phyloP scores from a whole-genome alignment of 2,797 vertebrate genomes.

The Microcaecilia unicolor region DNA sequence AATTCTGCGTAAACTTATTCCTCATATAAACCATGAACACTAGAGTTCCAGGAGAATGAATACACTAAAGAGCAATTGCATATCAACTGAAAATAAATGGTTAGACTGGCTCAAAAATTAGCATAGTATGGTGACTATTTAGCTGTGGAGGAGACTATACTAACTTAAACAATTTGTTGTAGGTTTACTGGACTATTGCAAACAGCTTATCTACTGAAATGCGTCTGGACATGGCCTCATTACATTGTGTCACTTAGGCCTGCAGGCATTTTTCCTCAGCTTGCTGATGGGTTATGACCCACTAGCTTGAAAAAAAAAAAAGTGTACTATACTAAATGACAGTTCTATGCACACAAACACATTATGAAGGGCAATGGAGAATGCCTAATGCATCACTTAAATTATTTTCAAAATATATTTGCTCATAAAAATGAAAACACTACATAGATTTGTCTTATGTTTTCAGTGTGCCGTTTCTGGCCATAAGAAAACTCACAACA shows the following conservation, averaged over 20 bases:
- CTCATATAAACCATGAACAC: too few relatives aligned
- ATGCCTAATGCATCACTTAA: not conserved
- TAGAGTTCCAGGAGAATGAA: too few relatives aligned
- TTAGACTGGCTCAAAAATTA: too few relatives aligned
- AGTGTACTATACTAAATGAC: not conserved
- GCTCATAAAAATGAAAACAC: not conserved
- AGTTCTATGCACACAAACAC: not conserved
- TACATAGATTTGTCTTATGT: not conserved
- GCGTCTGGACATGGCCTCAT: not conserved
- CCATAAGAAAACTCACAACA: too few relatives aligned
- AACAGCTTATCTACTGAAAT: constrained; percentile 1
- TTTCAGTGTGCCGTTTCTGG: too few relatives aligned
- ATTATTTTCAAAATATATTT: not conserved
- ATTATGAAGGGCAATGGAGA: not conserved
- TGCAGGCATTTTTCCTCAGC: constrained; percentile 10
- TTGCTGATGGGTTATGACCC: not conserved
- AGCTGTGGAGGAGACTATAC: not conserved
- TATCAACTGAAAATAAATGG: too few relatives aligned
- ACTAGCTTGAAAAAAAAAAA: constrained; percentile 1
- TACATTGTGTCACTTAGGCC: constrained; percentile 4
- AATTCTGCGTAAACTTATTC: too few relatives aligned
- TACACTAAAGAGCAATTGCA: too few relatives aligned
- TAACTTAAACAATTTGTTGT: not conserved
- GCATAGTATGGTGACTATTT: too few relatives aligned
- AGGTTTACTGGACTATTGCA: not conserved